Percentiles rank a stretch among this genome's conserved stretches.
phyloP scores from a whole-genome alignment of 2,888 invertebrate genomes.

The Scrobipalpa costella region DNA sequence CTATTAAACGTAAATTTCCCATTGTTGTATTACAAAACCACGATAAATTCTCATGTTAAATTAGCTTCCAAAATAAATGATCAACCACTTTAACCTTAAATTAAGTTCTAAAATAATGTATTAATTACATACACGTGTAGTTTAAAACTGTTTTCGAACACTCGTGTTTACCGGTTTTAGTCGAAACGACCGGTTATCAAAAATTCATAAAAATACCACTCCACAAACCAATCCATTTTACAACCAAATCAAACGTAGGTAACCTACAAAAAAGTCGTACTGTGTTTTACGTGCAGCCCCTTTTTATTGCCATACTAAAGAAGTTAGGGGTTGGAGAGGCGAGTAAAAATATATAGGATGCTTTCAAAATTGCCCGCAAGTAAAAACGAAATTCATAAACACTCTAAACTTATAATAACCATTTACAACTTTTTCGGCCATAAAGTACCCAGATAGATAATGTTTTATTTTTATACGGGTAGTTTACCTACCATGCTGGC shows the following conservation, averaged over 20 bases:
- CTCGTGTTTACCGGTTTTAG: not conserved
- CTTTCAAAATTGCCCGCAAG: not conserved
- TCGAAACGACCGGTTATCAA: not conserved
- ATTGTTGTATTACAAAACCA: too few species aligned
- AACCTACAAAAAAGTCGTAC: slow-evolving; percentile 18
- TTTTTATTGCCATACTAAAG: slow-evolving; percentile 16
- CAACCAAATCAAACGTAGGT: slow-evolving; percentile 12
- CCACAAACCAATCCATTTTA: slow-evolving; percentile 18
- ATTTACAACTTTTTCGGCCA: not conserved
- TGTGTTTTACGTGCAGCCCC: slow-evolving; percentile 17
- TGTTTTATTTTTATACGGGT: not conserved
- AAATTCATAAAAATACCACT: slow-evolving; percentile 15
- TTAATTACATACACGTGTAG: too few species aligned
- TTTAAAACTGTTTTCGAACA: too few species aligned
- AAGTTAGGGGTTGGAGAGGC: slow-evolving; percentile 17
- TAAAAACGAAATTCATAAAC: not conserved
- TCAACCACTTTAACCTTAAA: too few species aligned
- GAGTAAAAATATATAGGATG: slow-evolving; percentile 1
- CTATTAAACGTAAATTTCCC: too few species aligned
- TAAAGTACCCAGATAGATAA: not conserved
- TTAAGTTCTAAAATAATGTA: too few species aligned
- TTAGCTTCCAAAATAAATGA: too few species aligned
- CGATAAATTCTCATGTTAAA: too few species aligned
- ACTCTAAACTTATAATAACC: not conserved
- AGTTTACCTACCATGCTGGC: too few species aligned